These are phyloP conservation scores for Suricata suricatta DNA, from an alignment of 2,113 vertebrate species.

Conservation along the genomic window DNA sequence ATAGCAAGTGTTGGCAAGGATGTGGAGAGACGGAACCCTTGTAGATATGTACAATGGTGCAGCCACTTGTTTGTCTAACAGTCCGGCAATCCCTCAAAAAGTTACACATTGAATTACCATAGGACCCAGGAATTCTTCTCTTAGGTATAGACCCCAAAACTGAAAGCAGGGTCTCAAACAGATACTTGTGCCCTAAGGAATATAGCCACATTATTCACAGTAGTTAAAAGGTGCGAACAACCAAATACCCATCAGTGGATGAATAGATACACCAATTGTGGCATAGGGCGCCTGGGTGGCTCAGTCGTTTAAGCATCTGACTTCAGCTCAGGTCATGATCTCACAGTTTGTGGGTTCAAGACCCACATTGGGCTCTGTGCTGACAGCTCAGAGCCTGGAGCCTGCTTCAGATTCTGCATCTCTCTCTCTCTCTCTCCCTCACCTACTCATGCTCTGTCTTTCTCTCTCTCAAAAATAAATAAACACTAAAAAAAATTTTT, in stretches of 20 bases:
- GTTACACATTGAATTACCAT: neutral
- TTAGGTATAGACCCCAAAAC: rapidly evolving
- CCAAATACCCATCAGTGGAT: neutral
- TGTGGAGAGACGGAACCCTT: neutral
- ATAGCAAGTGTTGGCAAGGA: neutral
- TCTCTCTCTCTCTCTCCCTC: too few relatives aligned
- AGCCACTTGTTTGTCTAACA: neutral
- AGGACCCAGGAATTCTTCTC: neutral
- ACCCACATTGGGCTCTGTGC: too few relatives aligned
- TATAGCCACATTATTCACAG: neutral
- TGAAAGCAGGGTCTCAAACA: neutral
- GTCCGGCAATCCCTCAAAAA: neutral
- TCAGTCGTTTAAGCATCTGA: too few relatives aligned
- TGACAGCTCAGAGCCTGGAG: too few relatives aligned
- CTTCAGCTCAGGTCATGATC: too few relatives aligned
- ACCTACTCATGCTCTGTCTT: too few relatives aligned
- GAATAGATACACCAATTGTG: neutral
- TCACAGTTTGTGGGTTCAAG: too few relatives aligned
- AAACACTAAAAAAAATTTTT: too few relatives aligned
- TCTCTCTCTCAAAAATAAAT: too few relatives aligned
- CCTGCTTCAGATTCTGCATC: too few relatives aligned
- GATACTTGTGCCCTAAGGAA: neutral
- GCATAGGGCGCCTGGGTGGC: too few relatives aligned
- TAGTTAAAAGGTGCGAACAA: neutral
- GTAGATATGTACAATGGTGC: neutral